phyloP scores from a whole-genome alignment of 2,113 vertebrate genomes.

The Albula glossodonta region DNA sequence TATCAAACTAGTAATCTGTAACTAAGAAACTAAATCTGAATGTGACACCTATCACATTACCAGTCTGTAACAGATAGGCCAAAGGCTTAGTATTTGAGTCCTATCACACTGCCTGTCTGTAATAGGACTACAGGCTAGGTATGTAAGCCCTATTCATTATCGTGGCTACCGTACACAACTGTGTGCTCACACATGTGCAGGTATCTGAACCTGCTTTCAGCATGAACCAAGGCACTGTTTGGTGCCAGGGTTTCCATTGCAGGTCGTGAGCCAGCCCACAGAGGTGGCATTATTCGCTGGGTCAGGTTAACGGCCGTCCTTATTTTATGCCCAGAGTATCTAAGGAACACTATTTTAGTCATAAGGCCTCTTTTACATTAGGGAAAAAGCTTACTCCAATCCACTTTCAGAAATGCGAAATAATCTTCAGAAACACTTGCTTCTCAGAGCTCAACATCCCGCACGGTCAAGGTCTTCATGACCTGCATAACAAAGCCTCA shows the following conservation, averaged over 20 bases:
- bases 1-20: not conserved
- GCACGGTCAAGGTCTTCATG: not conserved
- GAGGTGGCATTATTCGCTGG: not conserved
- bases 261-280: not conserved
- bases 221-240: constrained; percentile 19
- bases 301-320: not conserved
- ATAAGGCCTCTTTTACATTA: not conserved
- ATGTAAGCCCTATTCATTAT: constrained; percentile 13
- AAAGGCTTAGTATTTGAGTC: not conserved
- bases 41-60: not conserved
- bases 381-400: too few species aligned
- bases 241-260: not conserved
- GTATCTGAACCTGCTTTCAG: not conserved
- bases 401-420: not conserved
- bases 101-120: too few species aligned
- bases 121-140: not conserved
- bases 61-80: not conserved
- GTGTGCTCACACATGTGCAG: not conserved
- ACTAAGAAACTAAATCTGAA: not conserved
- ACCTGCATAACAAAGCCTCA: not conserved
- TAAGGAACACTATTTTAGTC: not conserved
- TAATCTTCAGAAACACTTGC: not conserved
- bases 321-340: not conserved
- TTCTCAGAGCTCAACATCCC: not conserved
- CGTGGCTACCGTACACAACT: not conserved